Percentiles rank a stretch among this genome's conserved stretches.
phyloP scores from a whole-genome alignment of 2,888 invertebrate species.

The Penaeus monodon region DNA sequence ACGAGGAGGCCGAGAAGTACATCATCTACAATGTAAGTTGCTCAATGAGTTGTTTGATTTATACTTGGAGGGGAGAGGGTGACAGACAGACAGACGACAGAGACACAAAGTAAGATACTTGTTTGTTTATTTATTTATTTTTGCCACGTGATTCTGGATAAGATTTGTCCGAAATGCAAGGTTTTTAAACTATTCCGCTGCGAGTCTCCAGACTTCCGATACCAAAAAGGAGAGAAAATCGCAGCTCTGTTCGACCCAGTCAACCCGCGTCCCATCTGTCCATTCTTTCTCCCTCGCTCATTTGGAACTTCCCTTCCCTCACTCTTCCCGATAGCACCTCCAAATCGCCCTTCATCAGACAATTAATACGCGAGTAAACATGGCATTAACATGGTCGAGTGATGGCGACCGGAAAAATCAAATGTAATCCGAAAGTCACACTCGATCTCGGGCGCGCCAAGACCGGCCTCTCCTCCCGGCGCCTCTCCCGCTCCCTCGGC shows the following conservation, averaged over 20 bases:
- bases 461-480: background rate
- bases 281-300: background rate
- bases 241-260: background rate
- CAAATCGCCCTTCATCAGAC: constrained; percentile 1
- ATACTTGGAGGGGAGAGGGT: too few relatives aligned
- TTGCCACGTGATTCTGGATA: too few relatives aligned
- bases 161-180: too few relatives aligned
- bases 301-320: background rate
- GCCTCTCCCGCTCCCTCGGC: background rate
- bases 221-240: background rate
- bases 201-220: background rate
- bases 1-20: constrained; percentile 92
- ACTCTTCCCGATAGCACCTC: background rate
- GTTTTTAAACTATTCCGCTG: too few relatives aligned
- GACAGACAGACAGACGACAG: too few relatives aligned
- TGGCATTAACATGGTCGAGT: constrained; percentile 21
- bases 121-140: too few relatives aligned
- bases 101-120: too few relatives aligned
- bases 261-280: too few relatives aligned
- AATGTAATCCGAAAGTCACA: constrained; percentile 30
- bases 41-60: background rate
- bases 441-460: background rate
- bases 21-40: constrained; percentile 88
- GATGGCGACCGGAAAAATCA: background rate
- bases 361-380: constrained; percentile 27